Percentiles rank a stretch among this genome's conserved stretches.
phyloP scores from a whole-genome alignment of 2,797 vertebrate genomes.

The Nothura maculosa region DNA sequence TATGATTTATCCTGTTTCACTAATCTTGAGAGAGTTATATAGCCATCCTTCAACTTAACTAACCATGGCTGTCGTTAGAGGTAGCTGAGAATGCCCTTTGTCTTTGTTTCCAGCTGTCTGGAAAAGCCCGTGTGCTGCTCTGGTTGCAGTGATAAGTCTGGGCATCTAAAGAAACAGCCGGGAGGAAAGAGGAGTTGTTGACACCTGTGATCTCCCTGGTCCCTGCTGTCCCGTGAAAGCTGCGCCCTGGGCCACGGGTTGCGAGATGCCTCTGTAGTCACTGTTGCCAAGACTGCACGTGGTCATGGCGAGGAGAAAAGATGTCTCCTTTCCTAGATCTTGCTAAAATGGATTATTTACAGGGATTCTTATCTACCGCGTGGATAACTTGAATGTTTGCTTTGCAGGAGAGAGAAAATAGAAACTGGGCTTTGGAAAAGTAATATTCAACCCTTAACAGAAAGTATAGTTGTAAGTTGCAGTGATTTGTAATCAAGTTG shows the following conservation, averaged over 20 bases:
- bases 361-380: not conserved
- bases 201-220: not conserved
- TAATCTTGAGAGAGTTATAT: not conserved
- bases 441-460: not conserved
- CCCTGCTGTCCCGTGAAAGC: not conserved
- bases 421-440: not conserved
- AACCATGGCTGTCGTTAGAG: not conserved
- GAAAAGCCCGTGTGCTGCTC: not conserved
- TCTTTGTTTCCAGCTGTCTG: not conserved
- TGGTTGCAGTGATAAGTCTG: slow-evolving; percentile 21
- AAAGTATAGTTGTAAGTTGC: not conserved
- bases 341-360: not conserved
- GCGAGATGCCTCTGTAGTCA: not conserved
- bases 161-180: not conserved
- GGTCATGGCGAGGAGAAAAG: not conserved
- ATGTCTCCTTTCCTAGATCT: not conserved
- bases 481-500: not conserved
- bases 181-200: not conserved
- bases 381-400: not conserved
- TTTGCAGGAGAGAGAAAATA: not conserved
- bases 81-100: not conserved
- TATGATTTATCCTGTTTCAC: not conserved
- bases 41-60: not conserved
- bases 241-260: not conserved
- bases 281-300: not conserved